Evolutionary conservation across 2,113 vertebrate species (phyloP).

Genomic region (Plestiodon gilberti): DNA sequence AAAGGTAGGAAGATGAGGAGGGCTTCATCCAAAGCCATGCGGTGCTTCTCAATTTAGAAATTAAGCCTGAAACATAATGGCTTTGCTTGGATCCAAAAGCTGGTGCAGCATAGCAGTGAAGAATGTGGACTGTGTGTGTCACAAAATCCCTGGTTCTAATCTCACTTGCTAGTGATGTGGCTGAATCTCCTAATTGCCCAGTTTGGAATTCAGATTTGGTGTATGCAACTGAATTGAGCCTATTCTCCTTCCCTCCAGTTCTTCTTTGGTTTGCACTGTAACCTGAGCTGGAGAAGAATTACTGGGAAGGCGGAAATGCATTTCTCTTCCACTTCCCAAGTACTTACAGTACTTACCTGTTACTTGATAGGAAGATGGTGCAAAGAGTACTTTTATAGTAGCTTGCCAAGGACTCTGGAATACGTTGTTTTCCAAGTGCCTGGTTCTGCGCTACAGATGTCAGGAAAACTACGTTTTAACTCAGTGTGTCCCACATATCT

Average conservation of each 20-base stretch:
- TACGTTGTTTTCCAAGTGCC: neutral
- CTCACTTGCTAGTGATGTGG: neutral
- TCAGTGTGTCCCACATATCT: neutral
- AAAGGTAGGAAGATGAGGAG: neutral
- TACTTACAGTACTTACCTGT: neutral
- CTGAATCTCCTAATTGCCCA: neutral
- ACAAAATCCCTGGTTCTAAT: neutral
- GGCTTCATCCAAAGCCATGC: neutral
- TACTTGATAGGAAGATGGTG: too few species aligned
- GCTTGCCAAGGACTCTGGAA: neutral
- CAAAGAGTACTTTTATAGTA: neutral
- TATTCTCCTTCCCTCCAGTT: neutral
- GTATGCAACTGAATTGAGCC: neutral
- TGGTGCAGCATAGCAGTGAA: neutral
- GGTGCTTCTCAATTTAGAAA: neutral
- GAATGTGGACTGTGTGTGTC: too few species aligned
- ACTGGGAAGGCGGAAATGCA: neutral
- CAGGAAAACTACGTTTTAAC: neutral
- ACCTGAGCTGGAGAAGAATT: neutral
- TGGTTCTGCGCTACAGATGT: neutral
- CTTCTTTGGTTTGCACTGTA: neutral
- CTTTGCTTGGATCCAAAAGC: neutral
- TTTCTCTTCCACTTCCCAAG: neutral
- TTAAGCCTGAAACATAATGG: neutral
- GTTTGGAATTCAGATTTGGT: neutral